Evolutionary conservation across 2,113 vertebrate species (phyloP).

Genomic region (Nesospiza acunhae): DNA sequence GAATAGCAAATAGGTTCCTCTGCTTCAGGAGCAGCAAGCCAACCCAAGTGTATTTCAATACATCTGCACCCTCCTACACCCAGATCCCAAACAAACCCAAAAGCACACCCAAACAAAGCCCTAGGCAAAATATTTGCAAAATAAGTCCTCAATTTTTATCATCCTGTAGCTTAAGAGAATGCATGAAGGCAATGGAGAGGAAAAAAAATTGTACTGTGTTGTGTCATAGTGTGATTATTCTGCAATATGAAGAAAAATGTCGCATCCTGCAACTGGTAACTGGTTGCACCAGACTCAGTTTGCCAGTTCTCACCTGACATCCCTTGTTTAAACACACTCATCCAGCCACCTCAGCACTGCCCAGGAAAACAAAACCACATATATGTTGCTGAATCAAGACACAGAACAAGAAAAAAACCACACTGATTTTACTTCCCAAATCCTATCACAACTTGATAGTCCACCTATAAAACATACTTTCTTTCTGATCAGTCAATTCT

Average conservation of each 20-base stretch:
- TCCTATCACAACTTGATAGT: not conserved
- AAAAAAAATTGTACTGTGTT: not conserved
- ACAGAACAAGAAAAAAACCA: not conserved
- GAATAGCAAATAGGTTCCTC: not conserved
- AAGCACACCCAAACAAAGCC: not conserved
- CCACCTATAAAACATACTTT: not conserved
- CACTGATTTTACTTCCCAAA: not conserved
- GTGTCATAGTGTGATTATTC: not conserved
- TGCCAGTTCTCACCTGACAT: not conserved
- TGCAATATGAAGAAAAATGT: not conserved
- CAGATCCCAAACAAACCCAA: not conserved
- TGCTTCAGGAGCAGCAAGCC: not conserved
- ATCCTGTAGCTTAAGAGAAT: not conserved
- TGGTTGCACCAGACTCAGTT: not conserved
- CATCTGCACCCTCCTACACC: not conserved
- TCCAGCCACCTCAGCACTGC: not conserved
- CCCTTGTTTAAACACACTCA: not conserved
- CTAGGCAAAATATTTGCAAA: not conserved
- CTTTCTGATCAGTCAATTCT: not conserved
- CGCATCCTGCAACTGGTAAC: not conserved
- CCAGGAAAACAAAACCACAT: not conserved
- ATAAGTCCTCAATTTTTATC: not conserved
- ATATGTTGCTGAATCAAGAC: fast-evolving
- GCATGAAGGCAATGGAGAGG: not conserved
- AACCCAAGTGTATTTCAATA: not conserved